Percentiles rank a stretch among this genome's conserved stretches.
Conservation (phyloP, 2,797 vertebrate species). For the Acrossocheilus fasciatus region DNA sequence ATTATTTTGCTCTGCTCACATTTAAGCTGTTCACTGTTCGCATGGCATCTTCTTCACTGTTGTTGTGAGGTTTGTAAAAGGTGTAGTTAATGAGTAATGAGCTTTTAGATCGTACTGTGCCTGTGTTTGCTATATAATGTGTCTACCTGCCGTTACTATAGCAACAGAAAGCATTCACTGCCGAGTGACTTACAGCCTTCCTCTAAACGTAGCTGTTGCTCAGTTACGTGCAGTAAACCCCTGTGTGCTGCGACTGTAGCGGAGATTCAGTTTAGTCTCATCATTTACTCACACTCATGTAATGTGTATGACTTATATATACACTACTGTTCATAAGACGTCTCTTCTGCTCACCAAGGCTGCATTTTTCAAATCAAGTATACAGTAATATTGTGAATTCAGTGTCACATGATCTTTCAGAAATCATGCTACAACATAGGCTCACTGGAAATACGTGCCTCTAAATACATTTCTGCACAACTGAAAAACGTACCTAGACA, state of each 20-base stretch:
- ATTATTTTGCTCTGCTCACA: not conserved
- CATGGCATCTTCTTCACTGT: constrained; percentile 19
- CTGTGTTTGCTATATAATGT: constrained; percentile 41
- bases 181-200: not conserved
- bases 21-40: not conserved
- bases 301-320: not conserved
- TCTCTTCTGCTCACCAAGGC: not conserved
- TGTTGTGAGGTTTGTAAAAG: constrained; percentile 85
- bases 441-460: too few species aligned
- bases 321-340: not conserved
- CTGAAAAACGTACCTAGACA: too few species aligned
- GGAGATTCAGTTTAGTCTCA: not conserved
- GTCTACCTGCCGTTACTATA: not conserved
- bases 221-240: not conserved
- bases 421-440: too few species aligned
- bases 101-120: constrained; percentile 55
- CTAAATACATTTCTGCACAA: too few species aligned
- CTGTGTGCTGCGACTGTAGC: not conserved
- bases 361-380: not conserved
- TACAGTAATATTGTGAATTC: not conserved
- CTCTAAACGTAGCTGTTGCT: not conserved
- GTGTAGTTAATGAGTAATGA: not conserved
- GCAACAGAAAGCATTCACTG: constrained; percentile 3
- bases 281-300: not conserved
- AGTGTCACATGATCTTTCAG: too few species aligned